These are phyloP conservation scores for Ochropleura leucogaster DNA, from an alignment of 2,888 invertebrate species.

Conservation along the genomic window DNA sequence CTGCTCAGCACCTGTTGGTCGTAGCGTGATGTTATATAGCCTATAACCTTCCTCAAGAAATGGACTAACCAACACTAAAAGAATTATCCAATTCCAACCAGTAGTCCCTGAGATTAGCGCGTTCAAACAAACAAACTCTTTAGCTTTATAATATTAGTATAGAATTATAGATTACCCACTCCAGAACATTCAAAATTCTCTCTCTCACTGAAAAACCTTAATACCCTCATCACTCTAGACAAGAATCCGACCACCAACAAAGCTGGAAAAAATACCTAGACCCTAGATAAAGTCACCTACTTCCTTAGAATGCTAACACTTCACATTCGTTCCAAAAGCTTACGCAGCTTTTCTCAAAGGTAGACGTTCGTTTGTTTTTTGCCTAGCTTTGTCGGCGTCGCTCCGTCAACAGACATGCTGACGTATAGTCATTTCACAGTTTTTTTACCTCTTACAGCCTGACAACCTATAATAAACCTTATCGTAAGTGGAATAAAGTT, in stretches of 20 bases:
- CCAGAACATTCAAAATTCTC: background rate
- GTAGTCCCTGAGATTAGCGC: too few species aligned
- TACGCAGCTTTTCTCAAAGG: constrained; percentile 27
- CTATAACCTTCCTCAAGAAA: too few species aligned
- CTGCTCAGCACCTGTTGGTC: too few species aligned
- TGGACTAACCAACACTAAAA: too few species aligned
- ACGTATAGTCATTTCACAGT: background rate
- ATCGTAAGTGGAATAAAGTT: too few species aligned
- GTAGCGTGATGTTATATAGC: too few species aligned
- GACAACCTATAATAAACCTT: too few species aligned
- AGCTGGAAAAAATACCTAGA: constrained; percentile 1
- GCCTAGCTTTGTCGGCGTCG: constrained; percentile 5
- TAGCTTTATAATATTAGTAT: too few species aligned
- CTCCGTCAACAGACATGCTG: constrained; percentile 5
- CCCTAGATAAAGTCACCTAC: constrained; percentile 23
- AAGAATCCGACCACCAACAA: constrained; percentile 1
- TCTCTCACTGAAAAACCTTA: background rate
- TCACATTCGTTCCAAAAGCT: constrained; percentile 11
- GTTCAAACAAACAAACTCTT: too few species aligned
- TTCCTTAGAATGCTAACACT: constrained; percentile 34
- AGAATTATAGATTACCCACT: too few species aligned
- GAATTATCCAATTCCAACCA: too few species aligned
- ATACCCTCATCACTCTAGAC: background rate
- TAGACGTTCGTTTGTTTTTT: constrained; percentile 36
- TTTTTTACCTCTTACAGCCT: background rate